phyloP scores from a whole-genome alignment of 2,113 vertebrate genomes.

The Macheiramphus alcinus region DNA sequence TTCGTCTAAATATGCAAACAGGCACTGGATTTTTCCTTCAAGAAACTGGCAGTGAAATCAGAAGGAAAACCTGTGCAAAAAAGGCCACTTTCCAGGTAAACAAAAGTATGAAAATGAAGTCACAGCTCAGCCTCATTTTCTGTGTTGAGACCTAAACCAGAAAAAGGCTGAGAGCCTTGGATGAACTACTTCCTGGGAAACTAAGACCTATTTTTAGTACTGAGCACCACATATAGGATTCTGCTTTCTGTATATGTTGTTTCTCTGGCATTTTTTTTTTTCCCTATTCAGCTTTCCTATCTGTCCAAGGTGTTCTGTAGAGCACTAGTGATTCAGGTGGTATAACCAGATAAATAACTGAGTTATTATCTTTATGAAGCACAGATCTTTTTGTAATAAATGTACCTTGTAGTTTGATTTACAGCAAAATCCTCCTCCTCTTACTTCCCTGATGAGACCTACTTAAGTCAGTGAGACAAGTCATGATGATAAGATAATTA shows the following conservation, averaged over 20 bases:
- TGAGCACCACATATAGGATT: neutral
- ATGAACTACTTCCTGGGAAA: neutral
- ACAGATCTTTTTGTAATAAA: slow-evolving; percentile 47
- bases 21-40: neutral
- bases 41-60: neutral
- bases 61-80: neutral
- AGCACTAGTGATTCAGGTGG: neutral
- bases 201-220: neutral
- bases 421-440: slow-evolving; percentile 35
- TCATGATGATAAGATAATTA: slow-evolving; percentile 56
- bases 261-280: neutral
- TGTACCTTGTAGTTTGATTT: slow-evolving; percentile 36
- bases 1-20: neutral
- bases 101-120: neutral
- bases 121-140: neutral
- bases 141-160: neutral
- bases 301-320: neutral
- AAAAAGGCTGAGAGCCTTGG: neutral
- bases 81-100: neutral
- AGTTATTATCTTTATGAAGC: slow-evolving; percentile 12
- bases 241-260: neutral
- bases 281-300: neutral
- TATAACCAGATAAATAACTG: neutral
- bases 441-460: slow-evolving; percentile 40
- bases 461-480: slow-evolving; percentile 59